Conservation (phyloP, 1,140 invertebrate species). For the Ceratoteleas bidentatus region DNA sequence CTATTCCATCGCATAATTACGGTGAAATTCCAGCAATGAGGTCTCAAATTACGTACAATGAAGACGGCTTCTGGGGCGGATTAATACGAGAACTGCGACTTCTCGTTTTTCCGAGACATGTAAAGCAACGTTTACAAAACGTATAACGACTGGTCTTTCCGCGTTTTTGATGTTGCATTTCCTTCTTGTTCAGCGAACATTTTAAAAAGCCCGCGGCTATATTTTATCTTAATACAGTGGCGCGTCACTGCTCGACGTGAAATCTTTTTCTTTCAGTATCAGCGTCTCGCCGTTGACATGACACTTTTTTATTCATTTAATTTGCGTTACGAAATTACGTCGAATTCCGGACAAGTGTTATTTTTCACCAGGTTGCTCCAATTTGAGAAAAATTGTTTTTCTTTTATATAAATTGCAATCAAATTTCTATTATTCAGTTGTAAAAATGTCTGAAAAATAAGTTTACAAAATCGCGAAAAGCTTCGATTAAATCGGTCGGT, state of each 20-base stretch:
- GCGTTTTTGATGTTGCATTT: conserved; percentile 43
- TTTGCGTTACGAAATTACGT: too few relatives aligned
- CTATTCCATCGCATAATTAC: conserved; percentile 1
- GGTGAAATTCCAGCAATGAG: neutral
- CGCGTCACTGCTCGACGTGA: conserved; percentile 25
- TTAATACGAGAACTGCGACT: conserved; percentile 4
- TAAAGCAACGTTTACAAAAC: conserved; percentile 19
- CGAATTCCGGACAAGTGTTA: too few relatives aligned
- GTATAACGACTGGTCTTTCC: conserved; percentile 31
- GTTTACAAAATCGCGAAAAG: too few relatives aligned
- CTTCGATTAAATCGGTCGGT: conserved; percentile 36
- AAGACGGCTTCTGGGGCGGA: conserved; percentile 31
- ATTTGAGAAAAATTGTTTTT: too few relatives aligned
- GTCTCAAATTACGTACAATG: conserved; percentile 7
- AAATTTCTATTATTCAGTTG: too few relatives aligned
- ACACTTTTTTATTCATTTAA: too few relatives aligned
- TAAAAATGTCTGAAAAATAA: neutral
- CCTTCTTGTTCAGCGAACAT: conserved; percentile 39
- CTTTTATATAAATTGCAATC: too few relatives aligned
- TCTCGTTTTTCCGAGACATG: conserved; percentile 22
- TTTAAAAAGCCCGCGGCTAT: conserved; percentile 49
- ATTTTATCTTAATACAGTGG: conserved; percentile 58
- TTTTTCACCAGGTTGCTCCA: too few relatives aligned
- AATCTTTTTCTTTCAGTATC: too few relatives aligned
- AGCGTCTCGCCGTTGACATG: too few relatives aligned